Evolutionary conservation across 2,797 vertebrate species (phyloP), one percentile per base, ranked within the genome.

Genomic region (Pipistrellus kuhlii): DNA sequence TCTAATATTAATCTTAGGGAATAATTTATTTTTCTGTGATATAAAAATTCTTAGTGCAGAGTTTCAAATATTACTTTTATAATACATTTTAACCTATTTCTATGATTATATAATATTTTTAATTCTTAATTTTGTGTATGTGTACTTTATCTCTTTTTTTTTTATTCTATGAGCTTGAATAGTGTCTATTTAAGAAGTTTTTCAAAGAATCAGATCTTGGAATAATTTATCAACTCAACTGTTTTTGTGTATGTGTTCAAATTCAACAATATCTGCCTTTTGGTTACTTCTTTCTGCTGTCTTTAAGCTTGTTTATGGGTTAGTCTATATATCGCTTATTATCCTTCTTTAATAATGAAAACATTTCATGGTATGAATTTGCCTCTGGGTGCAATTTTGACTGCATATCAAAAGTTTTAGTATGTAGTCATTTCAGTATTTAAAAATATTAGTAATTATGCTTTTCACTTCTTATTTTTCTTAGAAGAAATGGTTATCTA

Each of bases 351-450:
- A 88, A 88, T 55, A 48, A 69, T 68, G 90, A 91, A 95, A 94
- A 25, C 51, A 85, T 87, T 75, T 95, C 76, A 32, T 51, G 69
- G 3, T 82, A 83, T 92, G 87, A 95, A 93, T 95, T 94, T 95
- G 93, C 92, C 88, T 96, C 85, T 90, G 32, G 3, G 48, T 95
- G 48, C 78, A 83, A 93, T 75, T 92, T 96, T 97, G 91, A 78
- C 94, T 64, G 92, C 73, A 35, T 66, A 55, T 93, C 68, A 5
- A 55, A 68, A 27, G 69, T 78, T 78, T 92, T 89, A 48, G 41
- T 91, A 77, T 81, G 48, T 88, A 62, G 85, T 76, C 48, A 78
- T 93, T 75, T 93, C 14, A 51, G 57, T 32, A 88, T 90, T 85
- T 76, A 10, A 25, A 93, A 88, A 77, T 85, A 72, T 73, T 85